Evolutionary conservation across 2,888 invertebrate species (phyloP).

Genomic region (Euclidia mi): DNA sequence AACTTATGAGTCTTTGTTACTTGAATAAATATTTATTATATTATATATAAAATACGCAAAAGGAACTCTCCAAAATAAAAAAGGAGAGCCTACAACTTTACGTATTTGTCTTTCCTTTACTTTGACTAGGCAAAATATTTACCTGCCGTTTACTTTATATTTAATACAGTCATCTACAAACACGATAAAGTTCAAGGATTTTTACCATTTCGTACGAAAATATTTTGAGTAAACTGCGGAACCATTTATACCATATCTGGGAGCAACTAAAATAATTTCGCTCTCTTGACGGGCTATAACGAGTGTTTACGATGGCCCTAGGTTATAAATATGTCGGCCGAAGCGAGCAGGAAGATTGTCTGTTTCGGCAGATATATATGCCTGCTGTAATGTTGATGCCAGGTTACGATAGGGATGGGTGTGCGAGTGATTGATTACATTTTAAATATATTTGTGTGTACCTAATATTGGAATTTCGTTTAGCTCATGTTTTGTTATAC

Average conservation of each 20-base stretch:
- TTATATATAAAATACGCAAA: too few relatives aligned
- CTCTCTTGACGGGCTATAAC: slow-evolving; percentile 55
- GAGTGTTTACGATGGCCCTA: slow-evolving; percentile 50
- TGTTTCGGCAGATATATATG: slow-evolving; percentile 10
- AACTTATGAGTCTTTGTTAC: too few relatives aligned
- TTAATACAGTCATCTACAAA: not conserved
- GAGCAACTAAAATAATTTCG: slow-evolving; percentile 59
- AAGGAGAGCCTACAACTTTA: too few relatives aligned
- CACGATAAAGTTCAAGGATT: not conserved
- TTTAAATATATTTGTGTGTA: too few relatives aligned
- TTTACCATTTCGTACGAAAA: not conserved
- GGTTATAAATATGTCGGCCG: slow-evolving; percentile 44
- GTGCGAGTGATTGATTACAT: not conserved
- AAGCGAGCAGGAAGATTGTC: slow-evolving; percentile 24
- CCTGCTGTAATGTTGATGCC: not conserved
- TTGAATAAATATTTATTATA: too few relatives aligned
- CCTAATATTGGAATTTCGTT: too few relatives aligned
- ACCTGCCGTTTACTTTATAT: too few relatives aligned
- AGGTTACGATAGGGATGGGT: not conserved
- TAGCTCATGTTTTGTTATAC: too few relatives aligned
- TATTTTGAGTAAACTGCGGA: not conserved
- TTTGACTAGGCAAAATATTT: too few relatives aligned
- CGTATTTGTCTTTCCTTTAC: too few relatives aligned
- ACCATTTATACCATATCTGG: slow-evolving; percentile 10
- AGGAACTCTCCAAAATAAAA: too few relatives aligned